phyloP scores from a whole-genome alignment of 1,140 invertebrate species.

The Proctacanthus coquilletti region DNA sequence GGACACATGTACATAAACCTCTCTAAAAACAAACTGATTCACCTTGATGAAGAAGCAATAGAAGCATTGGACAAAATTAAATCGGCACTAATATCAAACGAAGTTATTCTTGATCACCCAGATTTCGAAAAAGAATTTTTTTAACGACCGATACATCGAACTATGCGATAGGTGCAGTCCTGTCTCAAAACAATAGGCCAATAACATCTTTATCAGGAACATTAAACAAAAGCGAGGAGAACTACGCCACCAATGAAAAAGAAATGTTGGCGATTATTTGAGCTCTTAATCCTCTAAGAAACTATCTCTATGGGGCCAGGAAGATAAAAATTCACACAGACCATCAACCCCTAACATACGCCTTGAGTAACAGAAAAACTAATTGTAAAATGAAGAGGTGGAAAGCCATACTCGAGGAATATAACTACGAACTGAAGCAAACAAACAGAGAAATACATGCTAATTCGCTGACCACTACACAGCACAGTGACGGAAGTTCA shows the following conservation, averaged over 20 bases:
- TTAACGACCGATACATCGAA: constrained; percentile 24
- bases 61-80: no score
- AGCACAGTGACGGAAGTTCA: neutral
- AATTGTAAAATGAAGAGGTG: constrained; percentile 32
- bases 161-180: constrained; percentile 16
- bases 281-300: constrained; percentile 30
- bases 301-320: constrained; percentile 29
- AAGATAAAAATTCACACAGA: constrained; percentile 34
- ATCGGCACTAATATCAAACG: no score
- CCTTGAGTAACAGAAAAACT: constrained; percentile 29
- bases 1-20: constrained; percentile 15
- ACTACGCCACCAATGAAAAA: constrained; percentile 29
- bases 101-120: no score
- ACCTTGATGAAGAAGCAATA: no score
- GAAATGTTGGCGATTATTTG: constrained; percentile 37
- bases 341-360: constrained; percentile 32
- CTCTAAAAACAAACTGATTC: no score
- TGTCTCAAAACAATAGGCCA: constrained; percentile 14
- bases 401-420: constrained; percentile 32
- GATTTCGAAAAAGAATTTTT: constrained; percentile 16
- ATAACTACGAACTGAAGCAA: no score
- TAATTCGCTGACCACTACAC: neutral
- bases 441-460: no score
- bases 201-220: constrained; percentile 10
- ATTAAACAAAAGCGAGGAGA: constrained; percentile 26